Evolutionary conservation across 2,797 vertebrate genomes (phyloP), one percentile per base, ranked within the genome.

Genomic region (Erethizon dorsatum): DNA sequence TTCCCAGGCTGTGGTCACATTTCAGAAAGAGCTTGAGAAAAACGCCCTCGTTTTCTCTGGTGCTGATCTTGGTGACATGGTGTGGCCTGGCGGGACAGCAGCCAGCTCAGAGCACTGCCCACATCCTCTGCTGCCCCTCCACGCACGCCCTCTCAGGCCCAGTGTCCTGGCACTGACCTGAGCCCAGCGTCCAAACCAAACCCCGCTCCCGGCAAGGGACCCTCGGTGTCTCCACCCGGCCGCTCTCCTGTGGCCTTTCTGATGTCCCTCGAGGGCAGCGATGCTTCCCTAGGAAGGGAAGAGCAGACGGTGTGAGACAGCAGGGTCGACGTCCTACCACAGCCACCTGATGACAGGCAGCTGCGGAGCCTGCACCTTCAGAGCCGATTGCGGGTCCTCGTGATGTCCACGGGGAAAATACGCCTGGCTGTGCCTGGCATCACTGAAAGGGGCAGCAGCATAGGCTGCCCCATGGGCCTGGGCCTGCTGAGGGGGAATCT

Each of bases 21-120:
- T 41, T 83, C 59, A 77, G 77, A 83, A 83, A 75, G 63, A 71
- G n/a, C 52, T 47, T 87, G 54, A 86, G 65, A 37, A 56, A 63
- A 61, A 31, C 12, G 18, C 15, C 52, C 28, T 59, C 17, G 5
- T 63, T 22, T n/a, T 12, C 9, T 17, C 13, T 31, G 26, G 8
- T 59, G 63, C 6, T n/a, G 26, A 33, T 61, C 26, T 37, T 65
- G 65, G 50, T 41, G 65, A 20, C 28, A 56, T 11, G 14, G 33
- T 12, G 63, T 18, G 4, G 18, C 61, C 73, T 20, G 1, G 6
- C 1, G 3, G 52, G 45, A 54, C 22, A 50, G 28, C 15, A 17
- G 75, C 11, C 45, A 59, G 37, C 18, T 3, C 69, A 18, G n/a
- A 26, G 13, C 15, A 5, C 1, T 12, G 28, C 20, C 41, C 41